Percentiles rank a stretch among this genome's conserved stretches.
phyloP scores from a whole-genome alignment of 2,797 vertebrate genomes.

The Dendrocincla tyrannina region DNA sequence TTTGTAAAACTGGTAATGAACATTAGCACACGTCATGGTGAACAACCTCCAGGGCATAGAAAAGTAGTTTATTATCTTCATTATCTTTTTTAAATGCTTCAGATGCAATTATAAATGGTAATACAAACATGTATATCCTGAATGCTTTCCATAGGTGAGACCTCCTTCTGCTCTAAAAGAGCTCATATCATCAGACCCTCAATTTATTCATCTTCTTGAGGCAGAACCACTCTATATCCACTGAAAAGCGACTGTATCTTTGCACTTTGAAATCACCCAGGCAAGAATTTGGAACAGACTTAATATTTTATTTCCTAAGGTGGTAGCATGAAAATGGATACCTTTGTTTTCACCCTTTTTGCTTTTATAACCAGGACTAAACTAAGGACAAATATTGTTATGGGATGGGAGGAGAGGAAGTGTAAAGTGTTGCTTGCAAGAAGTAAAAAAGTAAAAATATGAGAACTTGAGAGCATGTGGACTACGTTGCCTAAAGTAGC shows the following conservation, averaged over 20 bases:
- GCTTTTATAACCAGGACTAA: not conserved
- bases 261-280: not conserved
- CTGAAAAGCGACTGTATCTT: not conserved
- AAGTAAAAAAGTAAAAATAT: not conserved
- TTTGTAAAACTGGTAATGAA: not conserved
- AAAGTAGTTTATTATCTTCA: not conserved
- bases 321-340: not conserved
- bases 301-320: not conserved
- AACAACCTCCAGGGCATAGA: not conserved
- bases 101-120: not conserved
- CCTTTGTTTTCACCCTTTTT: not conserved
- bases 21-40: fast-evolving
- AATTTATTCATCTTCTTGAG: not conserved
- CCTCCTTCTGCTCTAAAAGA: not conserved
- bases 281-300: not conserved
- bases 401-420: not conserved
- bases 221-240: not conserved
- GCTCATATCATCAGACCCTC: not conserved
- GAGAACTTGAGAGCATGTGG: not conserved
- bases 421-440: not conserved
- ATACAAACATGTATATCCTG: not conserved
- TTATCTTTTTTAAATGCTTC: not conserved
- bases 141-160: not conserved
- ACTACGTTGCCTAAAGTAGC: not conserved
- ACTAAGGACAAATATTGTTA: not conserved